Evolutionary conservation across 2,888 invertebrate species (phyloP), one percentile per base, ranked within the genome.

Genomic region (Melieria crassipennis): DNA sequence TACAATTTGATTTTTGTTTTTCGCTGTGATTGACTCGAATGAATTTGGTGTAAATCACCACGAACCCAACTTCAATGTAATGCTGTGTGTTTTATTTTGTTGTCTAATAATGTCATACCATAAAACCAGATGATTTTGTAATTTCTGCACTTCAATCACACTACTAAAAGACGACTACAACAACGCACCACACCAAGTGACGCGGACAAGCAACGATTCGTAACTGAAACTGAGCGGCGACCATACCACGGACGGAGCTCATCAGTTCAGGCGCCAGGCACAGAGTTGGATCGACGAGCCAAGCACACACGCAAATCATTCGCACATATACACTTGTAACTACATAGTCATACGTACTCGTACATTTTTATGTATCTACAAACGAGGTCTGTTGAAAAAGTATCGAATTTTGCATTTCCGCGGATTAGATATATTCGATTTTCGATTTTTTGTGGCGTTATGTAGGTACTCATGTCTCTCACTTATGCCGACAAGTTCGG

Each of bases 111-210:
- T 67, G 45, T 64, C 72, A 70, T 75, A 75, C 73, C 73, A 68
- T 68, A 70, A 71, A 75, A 75, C 75, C 71, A 75, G 75, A 73
- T 73, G 72, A 75, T 71, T 72, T 70, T 48, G 50, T 43, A 68
- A 64, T 63, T 72, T 68, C 70, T 70, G 64, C 64, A 65, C 70
- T 65, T 70, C 65, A 65, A 58, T 58, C 58, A 70, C 70, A 70
- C 57, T 57, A 70, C 60, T 61, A 67, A 67, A 67, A 67, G 61
- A 67, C 67, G 56, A 63, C 61, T 58, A 70, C 65, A 13, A 16
- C 65, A 60, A 45, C 65, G 61, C 65, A 55, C 70, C 70, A 60
- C 60, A 9, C 52, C 46, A 65, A 70, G 55, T 65, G 57, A 65
- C 60, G 55, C 70, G 70, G 58, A 55, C 55, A 55, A 70, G 70